Conservation (phyloP, 1,140 invertebrate genomes). For the Linepithema humile region DNA sequence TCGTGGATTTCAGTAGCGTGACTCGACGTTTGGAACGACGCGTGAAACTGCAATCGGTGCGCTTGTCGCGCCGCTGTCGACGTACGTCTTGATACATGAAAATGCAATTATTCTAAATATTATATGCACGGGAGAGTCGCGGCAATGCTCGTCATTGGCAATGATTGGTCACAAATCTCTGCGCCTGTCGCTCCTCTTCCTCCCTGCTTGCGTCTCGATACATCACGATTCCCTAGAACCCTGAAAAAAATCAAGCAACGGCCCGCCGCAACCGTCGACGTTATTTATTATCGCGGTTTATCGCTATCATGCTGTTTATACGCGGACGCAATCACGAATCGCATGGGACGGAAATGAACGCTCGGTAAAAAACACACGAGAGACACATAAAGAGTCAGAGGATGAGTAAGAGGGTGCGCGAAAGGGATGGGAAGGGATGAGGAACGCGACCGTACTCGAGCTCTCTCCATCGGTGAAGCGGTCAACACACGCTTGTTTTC, state of each 20-base stretch:
- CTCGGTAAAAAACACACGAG: constrained; percentile 5
- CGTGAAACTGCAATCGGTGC: background rate
- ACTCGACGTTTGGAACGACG: constrained; percentile 6
- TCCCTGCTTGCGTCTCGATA: background rate
- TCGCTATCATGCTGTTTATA: constrained; percentile 10
- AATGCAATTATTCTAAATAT: background rate
- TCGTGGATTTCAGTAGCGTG: constrained; percentile 17
- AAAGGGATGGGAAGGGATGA: background rate
- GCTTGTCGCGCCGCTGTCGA: constrained; percentile 6
- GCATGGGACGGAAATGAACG: background rate
- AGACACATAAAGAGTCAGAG: constrained; percentile 8
- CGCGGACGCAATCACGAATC: constrained; percentile 12
- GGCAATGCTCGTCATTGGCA: background rate
- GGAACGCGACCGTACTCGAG: background rate
- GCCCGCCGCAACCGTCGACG: background rate
- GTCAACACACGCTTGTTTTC: constrained; percentile 35
- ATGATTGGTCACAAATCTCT: background rate
- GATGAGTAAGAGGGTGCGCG: background rate
- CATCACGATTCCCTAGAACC: background rate
- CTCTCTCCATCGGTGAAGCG: constrained; percentile 54
- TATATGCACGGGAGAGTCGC: background rate
- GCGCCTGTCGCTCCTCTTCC: background rate
- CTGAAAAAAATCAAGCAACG: background rate
- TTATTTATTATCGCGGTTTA: constrained; percentile 34
- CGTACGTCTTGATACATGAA: background rate